Evolutionary conservation across 2,888 invertebrate species (phyloP), one percentile per base, ranked within the genome.

Genomic region (Ormyrus labotus): DNA sequence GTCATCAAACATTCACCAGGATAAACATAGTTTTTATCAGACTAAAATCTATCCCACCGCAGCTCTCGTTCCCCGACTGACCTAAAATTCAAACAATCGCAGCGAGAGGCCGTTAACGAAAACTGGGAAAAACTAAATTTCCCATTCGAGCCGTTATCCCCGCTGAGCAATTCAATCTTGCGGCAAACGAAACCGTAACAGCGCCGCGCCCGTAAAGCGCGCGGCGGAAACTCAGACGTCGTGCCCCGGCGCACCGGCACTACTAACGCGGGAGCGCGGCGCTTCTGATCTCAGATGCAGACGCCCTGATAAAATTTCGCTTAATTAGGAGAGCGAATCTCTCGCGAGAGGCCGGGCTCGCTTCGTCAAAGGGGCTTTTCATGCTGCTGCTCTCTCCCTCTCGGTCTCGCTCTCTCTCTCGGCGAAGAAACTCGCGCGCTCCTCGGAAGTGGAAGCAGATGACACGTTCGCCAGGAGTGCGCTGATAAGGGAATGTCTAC

Each of bases 381-480:
- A 45, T 51, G 64, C 71, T 69, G 55, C 51, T 51, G 7, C 11
- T 55, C 47, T 51, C 48, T 51, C 48, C 51, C 55, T 64, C n/a
- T 8, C 8, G 11, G 8, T 9, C 6, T 13, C 8, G 50, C 34
- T 63, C 53, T 34, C 34, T n/a, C 48, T 65, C 57, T 8, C 10
- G 47, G 60, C 19, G 68, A 72, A 67, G 65, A 72, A 71, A 53
- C 83, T 82, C 70, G 82, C 76, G 80, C 73, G 6, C 11, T 11
- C 19, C 61, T 45, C 50, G 58, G 6, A 64, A 34, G 53, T 82
- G 75, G 84, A 81, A 90, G 88, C 89, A 90, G 90, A 90, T 89
- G 90, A 90, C 90, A 90, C 90, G 90, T 90, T 86, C 89, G 86
- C 85, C 85, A 80, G 75, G 82, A 78, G 78, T 78, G 63, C 78